Evolutionary conservation across 2,797 vertebrate species (phyloP), one percentile per base, ranked within the genome.

Genomic region (Pelobates cultripes): DNA sequence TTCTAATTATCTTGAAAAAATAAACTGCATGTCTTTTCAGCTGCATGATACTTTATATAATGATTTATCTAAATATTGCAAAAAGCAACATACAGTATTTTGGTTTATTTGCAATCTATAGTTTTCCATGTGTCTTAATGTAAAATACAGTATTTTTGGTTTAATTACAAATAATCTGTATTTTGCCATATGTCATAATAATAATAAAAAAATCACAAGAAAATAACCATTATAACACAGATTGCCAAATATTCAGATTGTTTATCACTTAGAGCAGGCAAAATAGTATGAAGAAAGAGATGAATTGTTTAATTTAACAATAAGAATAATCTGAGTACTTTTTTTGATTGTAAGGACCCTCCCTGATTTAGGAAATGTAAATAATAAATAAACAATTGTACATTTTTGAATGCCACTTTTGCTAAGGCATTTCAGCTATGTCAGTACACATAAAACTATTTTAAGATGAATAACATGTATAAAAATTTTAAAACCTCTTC

Each of bases 1-100:
- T 87, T 88, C 80, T 88, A 73, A 89, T 89, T 88, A 86, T 87
- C 76, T 86, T 85, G 84, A 55, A 87, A 79, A 84, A 85, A 86
- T 89, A 70, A 89, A 84, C 75, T 88, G 70, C 87, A 87, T 86
- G 84, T 82, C 66, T 85, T 80, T 75, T 63, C 87, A 88, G 74
- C 83, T 86, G 77, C 79, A 68, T 51, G 81, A 55, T 76, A 85
- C 83, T 75, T 81, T 88, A 10, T n/a, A 55, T 80, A 72, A 72
- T 51, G 84, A 70, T 71, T 75, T 43, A 40, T 75, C 57, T 70
- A 68, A 63, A 63, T 47, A 47, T 70, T 63, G 67, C 55, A 76
- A 17, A 61, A 72, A 44, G 57, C 43, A 79, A 70, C n/a, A 42
- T 64, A 70, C 72, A 83, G 77, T 83, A 75, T 75, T 83, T 83